Base-by-base conservation (phyloP, 30 jellyfish, hydroid and myxozoan species). In the Hydractinia symbiolongicarpus region DNA sequence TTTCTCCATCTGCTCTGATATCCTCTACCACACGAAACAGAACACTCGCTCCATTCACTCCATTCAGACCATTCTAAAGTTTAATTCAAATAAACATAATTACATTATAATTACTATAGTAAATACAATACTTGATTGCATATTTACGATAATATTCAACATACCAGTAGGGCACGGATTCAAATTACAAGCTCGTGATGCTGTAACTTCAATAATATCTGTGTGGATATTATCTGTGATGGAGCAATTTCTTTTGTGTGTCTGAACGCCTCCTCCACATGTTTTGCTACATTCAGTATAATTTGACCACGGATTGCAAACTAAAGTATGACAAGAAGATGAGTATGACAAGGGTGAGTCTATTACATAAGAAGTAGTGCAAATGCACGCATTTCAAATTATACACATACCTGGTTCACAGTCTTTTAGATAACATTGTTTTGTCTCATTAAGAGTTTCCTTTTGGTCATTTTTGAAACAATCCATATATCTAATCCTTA, bases 181-280 rank as follows among this genome's bases (percentile, higher is more conserved):
- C 5, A 90, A 53, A 69, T 93, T 93, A 80, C 98, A 93, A 9
- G 76, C 5, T 62, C 64, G 79, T 54, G 79, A 71, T 54, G 84
- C 97, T 2, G 89, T 74, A 10, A 74, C 62, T 44, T 74, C 83
- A n/a, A 55, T n/a, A 10, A 74, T 58, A 55, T 74, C 62, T 9
- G 66, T 58, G 61, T 74, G 83, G 54, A 74, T 74, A 50, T 74
- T 74, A 58, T 77, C 69, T 0, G 84, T 74, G 40, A 74, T 30
- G 13, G 83, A 74, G 82, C 98, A 93, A 60, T 93, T 93, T 51
- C 96, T 83, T 60, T 61, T 61, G 70, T 94, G 79, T 78, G 71
- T 77, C 78, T 87, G 96, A 14, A 92, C 85, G 17, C 98, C 98
- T 40, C 93, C 98, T n/a, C 98, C 98, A 60, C 98, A 93, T 17